Percentiles rank a stretch among this genome's conserved stretches.
Conservation (phyloP, 2,113 vertebrate genomes). For the Struthio camelus region DNA sequence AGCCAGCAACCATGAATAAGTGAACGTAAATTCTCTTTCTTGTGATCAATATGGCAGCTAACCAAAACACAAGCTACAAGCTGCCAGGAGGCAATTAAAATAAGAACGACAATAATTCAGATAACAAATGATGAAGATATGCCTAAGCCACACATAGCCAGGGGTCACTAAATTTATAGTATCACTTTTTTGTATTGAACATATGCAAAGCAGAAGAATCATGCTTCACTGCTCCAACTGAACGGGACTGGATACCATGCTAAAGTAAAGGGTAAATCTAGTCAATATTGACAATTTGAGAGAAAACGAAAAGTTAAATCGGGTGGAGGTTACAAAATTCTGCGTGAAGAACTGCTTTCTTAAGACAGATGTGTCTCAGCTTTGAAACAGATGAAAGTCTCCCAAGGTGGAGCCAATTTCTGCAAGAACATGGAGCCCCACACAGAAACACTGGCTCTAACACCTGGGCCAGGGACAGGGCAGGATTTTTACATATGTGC, state of each 20-base stretch:
- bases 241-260: neutral
- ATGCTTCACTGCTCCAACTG: neutral
- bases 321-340: neutral
- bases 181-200: neutral
- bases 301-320: neutral
- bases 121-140: neutral
- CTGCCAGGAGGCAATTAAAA: neutral
- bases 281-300: neutral
- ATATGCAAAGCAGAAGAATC: neutral
- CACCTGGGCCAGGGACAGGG: rapidly evolving
- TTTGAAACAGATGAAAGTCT: neutral
- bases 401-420: neutral
- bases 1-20: neutral
- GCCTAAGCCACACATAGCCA: neutral
- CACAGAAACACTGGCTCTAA: neutral
- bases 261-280: neutral
- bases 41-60: conserved; percentile 30
- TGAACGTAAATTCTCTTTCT: neutral
- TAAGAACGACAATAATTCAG: neutral
- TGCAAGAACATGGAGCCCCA: neutral
- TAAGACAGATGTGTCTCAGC: neutral
- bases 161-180: neutral
- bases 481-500: neutral
- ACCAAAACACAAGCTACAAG: neutral
- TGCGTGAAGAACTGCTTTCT: neutral